Conservation (phyloP, 2,797 vertebrate genomes). For the Chanos chanos region DNA sequence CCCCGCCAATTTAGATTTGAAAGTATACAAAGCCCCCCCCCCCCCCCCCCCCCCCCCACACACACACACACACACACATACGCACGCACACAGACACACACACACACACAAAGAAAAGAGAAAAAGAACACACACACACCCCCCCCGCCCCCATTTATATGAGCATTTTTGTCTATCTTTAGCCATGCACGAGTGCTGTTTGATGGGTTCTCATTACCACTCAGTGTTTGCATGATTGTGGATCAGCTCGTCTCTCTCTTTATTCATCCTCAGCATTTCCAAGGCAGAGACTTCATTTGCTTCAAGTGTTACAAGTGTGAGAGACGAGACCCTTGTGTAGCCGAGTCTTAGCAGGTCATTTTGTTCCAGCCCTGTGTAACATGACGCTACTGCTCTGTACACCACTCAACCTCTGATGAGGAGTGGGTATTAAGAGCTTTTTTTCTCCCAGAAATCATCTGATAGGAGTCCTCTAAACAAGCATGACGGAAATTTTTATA, state of each 20-base stretch:
- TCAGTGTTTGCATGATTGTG: constrained; percentile 32
- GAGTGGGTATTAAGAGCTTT: constrained; percentile 27
- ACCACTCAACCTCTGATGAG: constrained; percentile 30
- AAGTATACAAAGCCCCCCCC: too few relatives aligned
- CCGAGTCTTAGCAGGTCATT: constrained; percentile 28
- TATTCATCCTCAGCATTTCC: constrained; percentile 11
- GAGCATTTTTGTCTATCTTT: background rate
- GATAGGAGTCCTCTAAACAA: constrained; percentile 19
- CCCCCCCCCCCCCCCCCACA: too few relatives aligned
- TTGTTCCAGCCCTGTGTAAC: constrained; percentile 3
- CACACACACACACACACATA: too few relatives aligned
- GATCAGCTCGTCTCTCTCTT: constrained; percentile 4
- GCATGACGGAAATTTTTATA: constrained; percentile 23
- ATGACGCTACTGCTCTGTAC: constrained; percentile 6
- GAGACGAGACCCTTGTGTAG: constrained; percentile 30
- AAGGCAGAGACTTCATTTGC: constrained; percentile 15
- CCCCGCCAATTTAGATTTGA: too few relatives aligned
- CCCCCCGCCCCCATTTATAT: background rate
- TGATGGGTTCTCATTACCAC: constrained; percentile 26
- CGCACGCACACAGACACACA: too few relatives aligned
- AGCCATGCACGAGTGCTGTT: constrained; percentile 5
- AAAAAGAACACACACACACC: too few relatives aligned
- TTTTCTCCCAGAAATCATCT: constrained; percentile 28
- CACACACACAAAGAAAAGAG: too few relatives aligned
- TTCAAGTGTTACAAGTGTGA: constrained; percentile 8